These are phyloP conservation scores for Cryptops parisi DNA, from an alignment of 2,888 invertebrate genomes.

Conservation along the genomic window DNA sequence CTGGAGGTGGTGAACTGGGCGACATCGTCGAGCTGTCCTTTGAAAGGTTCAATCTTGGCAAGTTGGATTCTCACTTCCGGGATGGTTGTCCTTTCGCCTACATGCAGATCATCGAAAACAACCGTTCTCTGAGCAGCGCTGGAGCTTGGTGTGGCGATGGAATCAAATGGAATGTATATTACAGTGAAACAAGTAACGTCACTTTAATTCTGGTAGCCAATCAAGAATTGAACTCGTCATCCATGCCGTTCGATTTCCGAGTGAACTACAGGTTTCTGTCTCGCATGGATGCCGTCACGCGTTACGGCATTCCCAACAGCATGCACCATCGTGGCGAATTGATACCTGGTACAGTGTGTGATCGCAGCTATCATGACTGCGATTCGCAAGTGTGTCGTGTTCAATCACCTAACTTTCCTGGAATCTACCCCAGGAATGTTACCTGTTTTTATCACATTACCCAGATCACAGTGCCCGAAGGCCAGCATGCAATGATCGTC, in stretches of 20 bases:
- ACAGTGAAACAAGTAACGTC: conserved; percentile 63
- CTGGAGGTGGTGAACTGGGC: conserved; percentile 60
- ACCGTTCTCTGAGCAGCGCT: conserved; percentile 48
- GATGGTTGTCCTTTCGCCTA: conserved; percentile 69
- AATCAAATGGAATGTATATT: conserved; percentile 71
- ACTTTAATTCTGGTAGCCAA: conserved; percentile 43
- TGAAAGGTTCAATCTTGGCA: conserved; percentile 67
- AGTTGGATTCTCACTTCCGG: conserved; percentile 56
- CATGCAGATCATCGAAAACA: conserved; percentile 59
- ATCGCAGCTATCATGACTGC: conserved; percentile 62
- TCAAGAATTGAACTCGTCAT: conserved; percentile 1
- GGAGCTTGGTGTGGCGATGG: conserved; percentile 74
- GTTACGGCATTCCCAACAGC: conserved; percentile 58
- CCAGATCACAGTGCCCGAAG: conserved; percentile 68
- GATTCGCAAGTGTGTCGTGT: conserved; percentile 53
- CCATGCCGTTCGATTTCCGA: conserved; percentile 42
- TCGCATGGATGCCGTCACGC: conserved; percentile 44
- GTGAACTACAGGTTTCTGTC: conserved; percentile 66
- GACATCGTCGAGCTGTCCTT: conserved; percentile 70
- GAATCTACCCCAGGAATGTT: conserved; percentile 73
- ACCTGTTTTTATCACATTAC: conserved; percentile 78
- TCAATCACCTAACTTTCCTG: conserved; percentile 80
- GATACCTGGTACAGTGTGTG: conserved; percentile 61
- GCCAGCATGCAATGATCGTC: conserved; percentile 57
- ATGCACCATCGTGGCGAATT: conserved; percentile 62